Base-by-base conservation (phyloP, 1,140 invertebrate species). In the Meloidogyne chitwoodi region DNA sequence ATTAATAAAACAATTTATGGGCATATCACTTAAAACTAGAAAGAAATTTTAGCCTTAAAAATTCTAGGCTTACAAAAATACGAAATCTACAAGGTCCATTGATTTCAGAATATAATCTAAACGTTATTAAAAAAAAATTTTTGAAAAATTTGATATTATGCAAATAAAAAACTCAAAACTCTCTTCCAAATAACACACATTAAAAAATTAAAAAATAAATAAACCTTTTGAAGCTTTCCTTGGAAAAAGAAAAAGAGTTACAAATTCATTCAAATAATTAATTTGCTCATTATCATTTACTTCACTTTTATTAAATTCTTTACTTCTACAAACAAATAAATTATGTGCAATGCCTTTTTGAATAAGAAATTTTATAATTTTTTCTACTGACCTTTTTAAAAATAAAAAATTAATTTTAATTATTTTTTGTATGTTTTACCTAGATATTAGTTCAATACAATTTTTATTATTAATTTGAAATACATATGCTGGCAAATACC, bases 231-330 rank as follows among this genome's bases (percentile, higher is more conserved):
- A 79, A 63, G 74, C 72, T 56, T 68, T 48, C 67, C 84, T 70
- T 41, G 84, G 84, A 64, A 87, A 86, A n/a, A 86, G 62, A 74
- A 86, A 86, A n/a, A 74, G 73, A 26, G 84, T 86, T n/a, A 86
- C 82, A n/a, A 83, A 74, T 70, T 68, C 71, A 8, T 62, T 68
- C n/a, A 8, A 22, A 22, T 4, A 1, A n/a, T n/a, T n/a, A n/a
- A n/a, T n/a, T n/a, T n/a, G n/a, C 26, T 29, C 26, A 48, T 74
- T 8, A 11, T 72, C 38, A 71, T 68, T 62, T 68, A 56, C n/a
- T 73, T 24, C 8, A 38, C 44, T 0, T 78, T 16, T 82, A 29
- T 80, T 63, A 26, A 86, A 78, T 65, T 80, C 80, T 27, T 80
- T 83, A 14, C 84, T 83, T 48, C 84, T 41, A 5, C 81, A 76